phyloP scores from a whole-genome alignment of 2,888 invertebrate genomes.

The Apotomis capreana region DNA sequence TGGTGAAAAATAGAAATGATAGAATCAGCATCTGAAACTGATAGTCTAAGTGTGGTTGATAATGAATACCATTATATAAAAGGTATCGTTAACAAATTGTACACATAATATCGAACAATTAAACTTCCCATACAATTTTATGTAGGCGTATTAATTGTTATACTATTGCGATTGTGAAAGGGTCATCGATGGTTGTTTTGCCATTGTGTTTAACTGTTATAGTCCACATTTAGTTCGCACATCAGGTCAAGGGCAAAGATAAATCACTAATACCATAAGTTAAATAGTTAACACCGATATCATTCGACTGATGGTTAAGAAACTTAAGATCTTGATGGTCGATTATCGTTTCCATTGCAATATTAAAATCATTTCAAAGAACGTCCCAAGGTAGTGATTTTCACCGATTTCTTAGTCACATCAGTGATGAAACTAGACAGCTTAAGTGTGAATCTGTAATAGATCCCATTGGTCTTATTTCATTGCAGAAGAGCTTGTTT shows the following conservation, averaged over 20 bases:
- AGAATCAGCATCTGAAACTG: neutral
- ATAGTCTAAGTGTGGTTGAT: neutral
- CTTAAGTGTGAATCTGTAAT: slow-evolving; percentile 41
- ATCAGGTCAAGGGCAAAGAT: slow-evolving; percentile 13
- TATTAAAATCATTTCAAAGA: slow-evolving; percentile 21
- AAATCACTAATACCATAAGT: slow-evolving; percentile 18
- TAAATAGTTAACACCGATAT: slow-evolving; percentile 4
- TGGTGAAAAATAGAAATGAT: too few relatives aligned
- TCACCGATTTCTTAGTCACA: slow-evolving; percentile 40
- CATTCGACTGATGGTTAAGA: slow-evolving; percentile 12
- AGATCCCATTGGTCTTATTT: slow-evolving; percentile 6
- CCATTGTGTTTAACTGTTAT: slow-evolving; percentile 24
- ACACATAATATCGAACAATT: slow-evolving; percentile 7
- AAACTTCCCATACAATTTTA: neutral
- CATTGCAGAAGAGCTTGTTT: neutral
- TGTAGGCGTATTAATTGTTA: slow-evolving; percentile 27
- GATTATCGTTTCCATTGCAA: slow-evolving; percentile 26
- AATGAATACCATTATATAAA: neutral
- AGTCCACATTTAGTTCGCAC: slow-evolving; percentile 22
- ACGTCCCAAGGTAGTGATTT: slow-evolving; percentile 37
- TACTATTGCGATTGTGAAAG: slow-evolving; percentile 28
- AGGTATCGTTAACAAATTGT: neutral
- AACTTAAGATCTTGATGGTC: slow-evolving; percentile 18
- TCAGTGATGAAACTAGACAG: slow-evolving; percentile 39
- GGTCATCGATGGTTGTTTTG: slow-evolving; percentile 17